Conservation (phyloP, 2,888 invertebrate genomes). For the Torymus texanus region DNA sequence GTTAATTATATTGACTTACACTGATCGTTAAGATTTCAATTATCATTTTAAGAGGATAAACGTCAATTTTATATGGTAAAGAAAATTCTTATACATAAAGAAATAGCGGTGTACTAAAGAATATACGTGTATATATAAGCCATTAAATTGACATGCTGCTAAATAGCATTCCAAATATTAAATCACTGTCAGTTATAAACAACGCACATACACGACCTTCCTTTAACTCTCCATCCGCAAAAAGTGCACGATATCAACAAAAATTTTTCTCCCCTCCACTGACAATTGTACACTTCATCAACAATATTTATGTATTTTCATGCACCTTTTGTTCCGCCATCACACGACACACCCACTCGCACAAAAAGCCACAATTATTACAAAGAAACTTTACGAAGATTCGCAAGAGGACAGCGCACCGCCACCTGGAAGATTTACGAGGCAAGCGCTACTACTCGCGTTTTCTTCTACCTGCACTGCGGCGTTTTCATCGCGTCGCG, state of each 20-base stretch:
- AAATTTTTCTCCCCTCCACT: not conserved
- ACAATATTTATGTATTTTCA: conserved; percentile 27
- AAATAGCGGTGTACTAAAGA: not conserved
- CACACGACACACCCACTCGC: not conserved
- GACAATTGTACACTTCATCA: not conserved
- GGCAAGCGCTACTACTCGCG: not conserved
- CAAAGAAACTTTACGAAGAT: not conserved
- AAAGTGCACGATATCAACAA: not conserved
- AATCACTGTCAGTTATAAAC: conserved; percentile 24
- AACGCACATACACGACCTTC: not conserved
- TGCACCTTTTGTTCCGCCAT: conserved; percentile 4
- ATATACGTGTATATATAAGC: not conserved
- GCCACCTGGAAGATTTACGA: conserved; percentile 35
- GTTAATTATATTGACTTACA: too few relatives aligned
- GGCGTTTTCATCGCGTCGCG: conserved; percentile 32
- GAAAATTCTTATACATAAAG: not conserved
- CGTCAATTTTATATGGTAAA: not conserved
- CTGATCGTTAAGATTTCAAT: too few relatives aligned
- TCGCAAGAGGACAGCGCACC: not conserved
- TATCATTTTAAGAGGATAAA: too few relatives aligned
- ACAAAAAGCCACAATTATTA: not conserved
- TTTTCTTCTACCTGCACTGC: conserved; percentile 15
- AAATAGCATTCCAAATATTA: conserved; percentile 45
- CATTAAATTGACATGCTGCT: conserved; percentile 34
- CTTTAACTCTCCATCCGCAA: not conserved